Base-by-base conservation (phyloP, 2,888 invertebrate genomes). In the Cerastis rubricosa region DNA sequence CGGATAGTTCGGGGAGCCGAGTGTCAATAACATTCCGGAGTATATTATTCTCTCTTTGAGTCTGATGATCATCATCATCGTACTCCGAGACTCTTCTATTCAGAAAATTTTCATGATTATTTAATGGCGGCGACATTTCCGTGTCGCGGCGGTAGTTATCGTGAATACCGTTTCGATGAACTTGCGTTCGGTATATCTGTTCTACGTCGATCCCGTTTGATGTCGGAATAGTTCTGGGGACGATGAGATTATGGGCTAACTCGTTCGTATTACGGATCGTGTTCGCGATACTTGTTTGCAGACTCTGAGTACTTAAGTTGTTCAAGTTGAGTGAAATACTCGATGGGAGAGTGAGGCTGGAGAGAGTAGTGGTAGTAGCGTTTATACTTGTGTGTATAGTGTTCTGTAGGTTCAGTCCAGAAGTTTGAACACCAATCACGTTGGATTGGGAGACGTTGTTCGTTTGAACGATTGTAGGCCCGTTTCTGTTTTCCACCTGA, bases 161-260 rank as follows among this genome's bases (percentile, higher is more conserved):
- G 83, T 96, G 95, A 1, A 95, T 90, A 0, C 96, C 96, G 84
- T 96, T 96, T 6, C 96, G 89, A 47, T 94, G 93, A 19, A 90
- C 68, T 12, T 93, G 80, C 0, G 86, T 88, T 22, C 95, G 90
- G 79, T 95, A 93, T 5, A 93, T 72, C 3, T 93, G 93, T 29
- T 96, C 96, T 1, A 93, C 81, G n/a, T 95, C 96, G 54, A 97
- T 94, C 8, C 97, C 97, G 84, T 95, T 95, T 1, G 94, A 90
- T 0, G 92, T 85, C 1, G 94, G 92, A 73, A 93, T 89, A 66
- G 87, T 90, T 70, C 95, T 84, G 17, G 95, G 95, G 0, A 96
- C 89, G 0, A 96, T 94, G 9, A 96, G 78, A 66, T 96, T 96
- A 87, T 96, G 96, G 0, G 96, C 94, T 2, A 93, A 85, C 11